These are phyloP conservation scores for Drosophila vallismaia DNA, from an alignment of 2,888 invertebrate species.

Conservation along the genomic window DNA sequence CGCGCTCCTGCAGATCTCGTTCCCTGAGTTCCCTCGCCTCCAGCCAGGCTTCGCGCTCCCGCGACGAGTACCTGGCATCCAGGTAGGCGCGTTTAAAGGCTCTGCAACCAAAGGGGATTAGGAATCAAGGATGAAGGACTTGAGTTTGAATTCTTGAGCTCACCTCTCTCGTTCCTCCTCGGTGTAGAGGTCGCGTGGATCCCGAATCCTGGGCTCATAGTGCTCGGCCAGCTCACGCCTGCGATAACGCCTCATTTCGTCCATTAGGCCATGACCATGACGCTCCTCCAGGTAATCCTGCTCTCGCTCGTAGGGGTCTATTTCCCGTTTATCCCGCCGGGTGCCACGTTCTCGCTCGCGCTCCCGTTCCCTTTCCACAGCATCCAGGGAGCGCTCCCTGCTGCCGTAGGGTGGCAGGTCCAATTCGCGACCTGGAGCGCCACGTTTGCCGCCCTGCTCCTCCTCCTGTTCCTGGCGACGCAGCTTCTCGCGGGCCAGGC, in stretches of 20 bases:
- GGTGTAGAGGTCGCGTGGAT: constrained; percentile 80
- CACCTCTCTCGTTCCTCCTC: constrained; percentile 82
- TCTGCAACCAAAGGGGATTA: constrained; percentile 39
- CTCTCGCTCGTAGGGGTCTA: constrained; percentile 77
- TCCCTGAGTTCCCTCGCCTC: constrained; percentile 73
- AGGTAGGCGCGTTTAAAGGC: constrained; percentile 79
- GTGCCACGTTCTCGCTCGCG: constrained; percentile 17
- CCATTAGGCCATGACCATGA: constrained; percentile 71
- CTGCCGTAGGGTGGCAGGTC: constrained; percentile 85
- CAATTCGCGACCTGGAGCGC: constrained; percentile 86
- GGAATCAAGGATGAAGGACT: background rate
- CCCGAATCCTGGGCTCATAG: constrained; percentile 73
- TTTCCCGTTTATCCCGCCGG: constrained; percentile 73
- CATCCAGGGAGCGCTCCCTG: constrained; percentile 81
- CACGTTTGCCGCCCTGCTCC: constrained; percentile 64
- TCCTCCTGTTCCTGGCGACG: constrained; percentile 84
- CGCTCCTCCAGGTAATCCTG: constrained; percentile 75
- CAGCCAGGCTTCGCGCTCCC: constrained; percentile 75
- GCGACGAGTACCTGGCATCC: constrained; percentile 74
- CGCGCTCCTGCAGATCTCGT: constrained; percentile 62
- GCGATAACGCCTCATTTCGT: constrained; percentile 81
- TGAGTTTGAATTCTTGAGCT: background rate
- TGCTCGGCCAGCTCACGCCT: constrained; percentile 80
- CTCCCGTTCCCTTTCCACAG: constrained; percentile 57
- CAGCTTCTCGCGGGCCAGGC: constrained; percentile 84